Evolutionary conservation across 2,888 invertebrate species (phyloP), one percentile per base, ranked within the genome.

Genomic region (Morpho helenor): DNA sequence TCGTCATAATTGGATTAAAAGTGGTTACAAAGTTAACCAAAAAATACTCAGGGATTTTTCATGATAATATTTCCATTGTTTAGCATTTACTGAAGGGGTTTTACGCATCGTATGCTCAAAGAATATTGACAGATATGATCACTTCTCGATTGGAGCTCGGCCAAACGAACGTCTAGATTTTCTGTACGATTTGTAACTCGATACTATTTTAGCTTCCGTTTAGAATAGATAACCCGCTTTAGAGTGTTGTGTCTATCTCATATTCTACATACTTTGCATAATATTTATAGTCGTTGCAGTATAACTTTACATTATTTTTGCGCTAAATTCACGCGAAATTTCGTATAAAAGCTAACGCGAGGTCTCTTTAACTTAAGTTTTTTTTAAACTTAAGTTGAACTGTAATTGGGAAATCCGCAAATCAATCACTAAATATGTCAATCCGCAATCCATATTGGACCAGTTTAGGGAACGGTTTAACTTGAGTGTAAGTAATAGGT

Each of bases 71-170:
- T 68, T 66, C 65, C 74, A 73, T 75, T 74, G 67, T 68, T 74
- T 66, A 62, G 66, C 59, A 64, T 68, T 70, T 69, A 66, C 69
- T 70, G 63, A 74, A 73, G 70, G 69, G 73, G 68, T 78, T 79
- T 78, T 84, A 84, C 73, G 80, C 82, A 84, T 86, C 76, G 79
- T 80, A 79, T 79, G 75, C 76, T 81, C 82, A 76, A 84, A 79
- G 81, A 86, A 84, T 88, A 89, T 89, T 90, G 89, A 91, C 91
- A 89, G 84, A 88, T 89, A 90, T 89, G 89, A 88, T 89, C 87
- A 84, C 84, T 86, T 85, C 80, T 79, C 80, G 73, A 84, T 88
- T 91, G 91, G 91, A 89, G 73, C 77, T 69, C 67, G 67, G 89
- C 91, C 90, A 90, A 86, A 54, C 78, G 77, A 79, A 64, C 77